Evolutionary conservation across 2,113 vertebrate species (phyloP), one percentile per base, ranked within the genome.

Genomic region (Pantherophis guttatus): DNA sequence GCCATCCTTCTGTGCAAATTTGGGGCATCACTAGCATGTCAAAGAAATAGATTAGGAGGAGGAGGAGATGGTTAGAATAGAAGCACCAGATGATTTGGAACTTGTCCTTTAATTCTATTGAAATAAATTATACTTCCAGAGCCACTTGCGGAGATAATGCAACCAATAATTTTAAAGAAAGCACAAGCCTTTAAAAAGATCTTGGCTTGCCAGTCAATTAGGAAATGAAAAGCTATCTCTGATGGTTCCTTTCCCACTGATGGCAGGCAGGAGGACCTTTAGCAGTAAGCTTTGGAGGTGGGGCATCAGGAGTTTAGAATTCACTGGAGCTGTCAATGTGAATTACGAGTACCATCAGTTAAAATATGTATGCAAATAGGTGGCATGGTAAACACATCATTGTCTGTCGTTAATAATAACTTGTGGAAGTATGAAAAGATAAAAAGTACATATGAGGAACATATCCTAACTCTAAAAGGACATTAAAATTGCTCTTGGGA

Each of bases 31-130:
- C 88, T 3, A 91, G 29, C 54, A 19, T 86, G 70, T 3, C 92
- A 87, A 94, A 95, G n/a, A 89, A 85, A 3, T n/a, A 75, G 65
- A 39, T 12, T 81, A 93, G 53, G 15, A 91, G 33, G 23, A 13
- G 39, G 44, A 15, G 15, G 12, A 12, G 55, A 39, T 15, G 17
- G 59, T 62, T 62, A n/a, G 21, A 50, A 54, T 9, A 53, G 62
- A 17, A 86, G 70, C n/a, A 13, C 26, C 55, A 53, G 55, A 81
- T 39, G 75, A 44, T 81, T 24, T 15, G 44, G 58, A 53, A 29
- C 5, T 10, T 17, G 6, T 44, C 44, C 52, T 96, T 92, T 90
- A 75, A 85, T 92, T 91, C 87, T 57, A 70, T 4, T 94, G 53
- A 91, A 90, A 86, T 39, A 19, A 91, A 86, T 90, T 91, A 15